Evolutionary conservation across 2,113 vertebrate species (phyloP).

Genomic region (Muntiacus reevesi): DNA sequence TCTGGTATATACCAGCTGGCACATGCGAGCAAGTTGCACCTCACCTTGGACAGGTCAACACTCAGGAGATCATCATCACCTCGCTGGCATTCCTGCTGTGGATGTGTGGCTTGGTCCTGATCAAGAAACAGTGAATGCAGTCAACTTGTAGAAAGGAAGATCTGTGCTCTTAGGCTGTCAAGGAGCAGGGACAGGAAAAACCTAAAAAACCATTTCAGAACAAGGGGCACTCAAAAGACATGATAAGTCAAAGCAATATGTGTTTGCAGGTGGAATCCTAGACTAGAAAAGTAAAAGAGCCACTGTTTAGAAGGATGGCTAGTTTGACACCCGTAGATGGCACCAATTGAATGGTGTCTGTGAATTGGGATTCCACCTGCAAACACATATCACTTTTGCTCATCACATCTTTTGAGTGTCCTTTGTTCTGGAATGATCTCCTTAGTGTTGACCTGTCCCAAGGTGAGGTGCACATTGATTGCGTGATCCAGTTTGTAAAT

Average conservation of each 20-base stretch:
- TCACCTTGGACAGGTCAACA: neutral
- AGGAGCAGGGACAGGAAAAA: neutral
- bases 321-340: accelerated
- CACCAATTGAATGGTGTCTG: neutral
- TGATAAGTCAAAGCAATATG: neutral
- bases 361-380: neutral
- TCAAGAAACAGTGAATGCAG: neutral
- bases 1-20: neutral
- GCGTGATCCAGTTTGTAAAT: neutral
- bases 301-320: neutral
- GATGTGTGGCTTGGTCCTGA: neutral
- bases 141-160: neutral
- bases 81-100: neutral
- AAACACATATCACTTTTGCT: neutral
- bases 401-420: neutral
- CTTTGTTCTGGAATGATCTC: neutral
- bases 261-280: neutral
- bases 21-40: neutral
- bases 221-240: neutral
- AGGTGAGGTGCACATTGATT: neutral
- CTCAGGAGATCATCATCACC: neutral
- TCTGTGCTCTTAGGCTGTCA: neutral
- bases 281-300: neutral
- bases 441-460: neutral
- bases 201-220: neutral